phyloP scores from a whole-genome alignment of 2,888 invertebrate genomes.

The Volucella inanis region DNA sequence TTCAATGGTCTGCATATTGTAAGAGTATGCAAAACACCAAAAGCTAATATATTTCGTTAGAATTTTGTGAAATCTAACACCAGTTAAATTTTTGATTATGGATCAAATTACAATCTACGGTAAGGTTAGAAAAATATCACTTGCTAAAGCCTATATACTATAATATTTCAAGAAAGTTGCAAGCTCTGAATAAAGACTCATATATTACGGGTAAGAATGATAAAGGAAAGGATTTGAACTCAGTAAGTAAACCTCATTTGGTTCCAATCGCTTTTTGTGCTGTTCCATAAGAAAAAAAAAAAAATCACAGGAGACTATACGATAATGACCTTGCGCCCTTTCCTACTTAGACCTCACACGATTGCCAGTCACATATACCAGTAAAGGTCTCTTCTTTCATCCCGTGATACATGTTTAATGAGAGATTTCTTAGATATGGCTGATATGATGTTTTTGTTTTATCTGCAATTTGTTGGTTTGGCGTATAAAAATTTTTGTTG shows the following conservation, averaged over 20 bases:
- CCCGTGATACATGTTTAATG: neutral
- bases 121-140: constrained; percentile 9
- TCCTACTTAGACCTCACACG: constrained; percentile 61
- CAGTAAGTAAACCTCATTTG: constrained; percentile 26
- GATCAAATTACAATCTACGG: constrained; percentile 58
- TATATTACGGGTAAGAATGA: neutral
- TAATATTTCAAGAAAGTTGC: neutral
- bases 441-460: no score
- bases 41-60: constrained; percentile 48
- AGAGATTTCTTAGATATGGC: neutral
- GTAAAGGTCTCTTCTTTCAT: neutral
- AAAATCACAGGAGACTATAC: neutral
- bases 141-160: neutral
- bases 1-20: constrained; percentile 23
- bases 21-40: neutral
- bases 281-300: constrained; percentile 9
- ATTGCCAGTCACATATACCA: constrained; percentile 5
- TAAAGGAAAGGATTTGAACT: constrained; percentile 4
- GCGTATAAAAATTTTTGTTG: no score
- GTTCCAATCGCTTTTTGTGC: constrained; percentile 9
- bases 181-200: neutral
- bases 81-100: constrained; percentile 13
- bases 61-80: constrained; percentile 62
- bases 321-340: constrained; percentile 54
- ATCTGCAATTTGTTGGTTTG: no score